Base-by-base conservation (phyloP, 2,888 invertebrate genomes). In the Smittia sp. region DNA sequence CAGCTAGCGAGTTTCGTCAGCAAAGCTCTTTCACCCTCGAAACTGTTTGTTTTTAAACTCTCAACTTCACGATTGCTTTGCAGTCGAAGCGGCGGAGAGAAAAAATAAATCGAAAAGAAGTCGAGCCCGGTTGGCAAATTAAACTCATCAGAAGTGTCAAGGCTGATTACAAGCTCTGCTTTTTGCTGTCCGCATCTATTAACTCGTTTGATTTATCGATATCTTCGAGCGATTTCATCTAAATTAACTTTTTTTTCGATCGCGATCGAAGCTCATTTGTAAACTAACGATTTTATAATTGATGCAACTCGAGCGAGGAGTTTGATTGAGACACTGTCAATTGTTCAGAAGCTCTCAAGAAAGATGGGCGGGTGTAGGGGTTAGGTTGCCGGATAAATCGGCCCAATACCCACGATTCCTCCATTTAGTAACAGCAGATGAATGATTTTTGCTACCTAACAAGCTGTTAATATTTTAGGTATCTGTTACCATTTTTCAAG, bases 111-210 rank as follows among this genome's bases (percentile, higher is more conserved):
- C 11, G 13, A 22, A 32, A 46, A 65, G n/a, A 65, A 27, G 13
- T 65, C 9, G 18, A 58, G 24, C n/a, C 15, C 27, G 13, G 1
- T 25, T 13, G 22, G 11, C 3, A 46, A 46, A 46, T 46, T 15
- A 46, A 15, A 15, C 15, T 15, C 46, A 46, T 46, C 25, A 65
- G 32, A 65, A 65, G 63, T 27, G 63, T 65, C 63, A 65, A 65
- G 63, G 63, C 27, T 65, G 63, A 27, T 65, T 27, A 65, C 63
- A 27, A 27, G 18, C 9, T 27, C 58, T 18, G 7, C 58, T 58
- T 20, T 58, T 9, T 58, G 22, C 9, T 20, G 58, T 22, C 9
- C 58, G 18, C n/a, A 3, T 46, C 15, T 46, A n/a, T 46, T n/a
- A 46, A 46, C 15, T 46, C 15, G 46, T 46, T 15, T 46, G 46